Evolutionary conservation across 2,113 vertebrate species (phyloP).

Genomic region (Eurystomus gularis): DNA sequence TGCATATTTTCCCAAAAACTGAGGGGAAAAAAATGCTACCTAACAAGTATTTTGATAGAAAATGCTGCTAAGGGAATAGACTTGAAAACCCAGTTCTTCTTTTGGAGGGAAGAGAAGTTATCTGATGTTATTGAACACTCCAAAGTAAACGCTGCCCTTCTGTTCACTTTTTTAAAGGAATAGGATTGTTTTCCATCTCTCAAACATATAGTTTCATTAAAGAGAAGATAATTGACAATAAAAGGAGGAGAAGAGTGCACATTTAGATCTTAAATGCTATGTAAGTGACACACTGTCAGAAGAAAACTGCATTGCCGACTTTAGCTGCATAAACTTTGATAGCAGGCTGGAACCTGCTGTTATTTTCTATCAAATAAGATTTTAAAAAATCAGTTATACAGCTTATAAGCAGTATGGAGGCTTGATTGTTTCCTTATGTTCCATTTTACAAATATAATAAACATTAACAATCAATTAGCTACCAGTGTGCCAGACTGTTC

Average conservation of each 20-base stretch:
- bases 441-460: neutral
- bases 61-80: neutral
- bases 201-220: neutral
- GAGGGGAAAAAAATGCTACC: neutral
- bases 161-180: neutral
- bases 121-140: neutral
- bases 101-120: neutral
- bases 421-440: constrained; percentile 45
- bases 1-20: neutral
- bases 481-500: neutral
- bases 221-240: neutral
- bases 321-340: neutral
- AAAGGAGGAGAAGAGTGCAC: neutral
- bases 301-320: neutral
- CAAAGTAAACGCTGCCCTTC: neutral
- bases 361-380: constrained; percentile 13
- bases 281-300: neutral
- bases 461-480: constrained; percentile 7
- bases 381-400: neutral
- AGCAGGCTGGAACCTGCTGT: neutral
- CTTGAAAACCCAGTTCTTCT: neutral
- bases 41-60: neutral
- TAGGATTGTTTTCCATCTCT: neutral
- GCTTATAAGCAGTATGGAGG: neutral
- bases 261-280: neutral